phyloP scores from a whole-genome alignment of 2,888 invertebrate genomes.

The Ornithoptera priamus region DNA sequence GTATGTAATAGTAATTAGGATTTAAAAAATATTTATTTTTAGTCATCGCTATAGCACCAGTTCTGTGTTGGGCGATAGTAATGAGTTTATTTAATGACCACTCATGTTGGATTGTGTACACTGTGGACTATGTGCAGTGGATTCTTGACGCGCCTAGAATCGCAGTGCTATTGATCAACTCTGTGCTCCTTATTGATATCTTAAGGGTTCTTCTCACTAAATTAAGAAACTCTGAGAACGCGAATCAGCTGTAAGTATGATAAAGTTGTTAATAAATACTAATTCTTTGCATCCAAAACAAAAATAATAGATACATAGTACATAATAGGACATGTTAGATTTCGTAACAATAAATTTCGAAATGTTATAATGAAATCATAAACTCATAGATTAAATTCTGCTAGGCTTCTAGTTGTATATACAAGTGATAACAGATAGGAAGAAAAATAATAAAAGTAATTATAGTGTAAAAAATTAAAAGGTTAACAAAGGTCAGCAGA shows the following conservation, averaged over 20 bases:
- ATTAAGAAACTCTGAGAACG: constrained; percentile 76
- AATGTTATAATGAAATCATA: too few species aligned
- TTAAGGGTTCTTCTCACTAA: constrained; percentile 83
- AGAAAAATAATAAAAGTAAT: too few species aligned
- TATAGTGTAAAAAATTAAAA: too few species aligned
- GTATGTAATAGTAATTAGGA: too few species aligned
- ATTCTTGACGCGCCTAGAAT: constrained; percentile 81
- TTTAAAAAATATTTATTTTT: neutral
- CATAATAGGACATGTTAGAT: too few species aligned
- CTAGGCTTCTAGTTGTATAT: too few species aligned
- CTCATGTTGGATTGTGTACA: constrained; percentile 83
- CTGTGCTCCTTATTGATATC: constrained; percentile 82
- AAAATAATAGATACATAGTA: too few species aligned
- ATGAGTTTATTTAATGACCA: constrained; percentile 73
- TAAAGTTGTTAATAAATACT: too few species aligned
- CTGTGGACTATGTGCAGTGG: constrained; percentile 79
- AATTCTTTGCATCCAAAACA: too few species aligned
- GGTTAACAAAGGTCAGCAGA: neutral
- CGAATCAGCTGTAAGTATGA: constrained; percentile 66
- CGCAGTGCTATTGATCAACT: constrained; percentile 79
- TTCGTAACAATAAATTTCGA: too few species aligned
- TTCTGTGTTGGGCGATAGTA: constrained; percentile 76
- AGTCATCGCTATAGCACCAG: constrained; percentile 75
- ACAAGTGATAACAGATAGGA: too few species aligned
- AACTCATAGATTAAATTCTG: too few species aligned